A percentile compares a stretch with the other conserved stretches of the same genome.
Conservation (phyloP, 2,888 invertebrate genomes). For the Cyclophora albipunctata region DNA sequence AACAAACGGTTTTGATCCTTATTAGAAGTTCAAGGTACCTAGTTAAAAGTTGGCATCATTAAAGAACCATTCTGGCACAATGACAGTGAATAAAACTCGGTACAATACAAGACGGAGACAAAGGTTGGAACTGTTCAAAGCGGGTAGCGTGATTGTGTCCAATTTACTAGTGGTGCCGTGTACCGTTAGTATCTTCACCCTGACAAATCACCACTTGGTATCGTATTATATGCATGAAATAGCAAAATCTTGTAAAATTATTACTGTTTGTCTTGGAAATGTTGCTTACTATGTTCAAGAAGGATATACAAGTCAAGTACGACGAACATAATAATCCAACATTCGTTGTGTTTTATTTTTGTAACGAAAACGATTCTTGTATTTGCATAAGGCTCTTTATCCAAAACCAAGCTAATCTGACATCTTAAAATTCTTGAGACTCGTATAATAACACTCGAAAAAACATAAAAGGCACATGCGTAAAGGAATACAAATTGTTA, state of each 20-base stretch:
- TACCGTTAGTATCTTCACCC: conserved; percentile 54
- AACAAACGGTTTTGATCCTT: no score
- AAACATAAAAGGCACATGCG: conserved; percentile 12
- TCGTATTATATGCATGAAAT: conserved; percentile 37
- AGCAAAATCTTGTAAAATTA: conserved; percentile 15
- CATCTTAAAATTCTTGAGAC: no score
- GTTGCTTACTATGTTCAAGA: conserved; percentile 7
- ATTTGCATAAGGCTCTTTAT: no score
- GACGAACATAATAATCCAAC: no score
- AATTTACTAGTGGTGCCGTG: conserved; percentile 57
- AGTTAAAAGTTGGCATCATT: conserved; percentile 4
- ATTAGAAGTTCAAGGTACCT: no score
- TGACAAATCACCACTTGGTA: conserved; percentile 54
- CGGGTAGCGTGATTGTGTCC: conserved; percentile 62
- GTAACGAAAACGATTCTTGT: no score
- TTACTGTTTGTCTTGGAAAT: conserved; percentile 1
- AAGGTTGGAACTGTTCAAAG: conserved; percentile 48
- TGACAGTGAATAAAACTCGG: conserved; percentile 23
- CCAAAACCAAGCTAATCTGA: no score
- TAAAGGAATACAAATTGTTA: conserved; percentile 22
- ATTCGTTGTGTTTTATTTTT: no score
- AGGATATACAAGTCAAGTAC: no score
- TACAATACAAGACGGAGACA: conserved; percentile 35
- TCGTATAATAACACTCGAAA: no score
- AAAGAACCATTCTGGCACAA: conserved; percentile 9